Percentiles rank a stretch among this genome's conserved stretches.
Evolutionary conservation across 2,888 invertebrate genomes (phyloP).

Genomic region (Pheosia tremula): DNA sequence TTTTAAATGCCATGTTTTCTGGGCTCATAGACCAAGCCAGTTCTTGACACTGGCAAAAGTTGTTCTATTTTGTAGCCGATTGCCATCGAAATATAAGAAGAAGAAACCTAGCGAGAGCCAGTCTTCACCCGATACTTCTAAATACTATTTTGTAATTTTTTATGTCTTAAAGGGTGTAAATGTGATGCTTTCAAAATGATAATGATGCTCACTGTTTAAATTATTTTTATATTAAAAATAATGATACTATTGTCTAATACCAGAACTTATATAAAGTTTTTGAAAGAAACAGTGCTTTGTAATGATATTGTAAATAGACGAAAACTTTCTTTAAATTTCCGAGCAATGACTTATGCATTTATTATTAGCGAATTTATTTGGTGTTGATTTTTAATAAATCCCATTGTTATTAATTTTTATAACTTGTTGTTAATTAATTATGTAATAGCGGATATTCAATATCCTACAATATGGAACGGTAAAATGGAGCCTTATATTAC

Average conservation of each 20-base stretch:
- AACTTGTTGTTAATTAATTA: constrained; percentile 47
- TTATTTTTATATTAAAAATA: constrained; percentile 56
- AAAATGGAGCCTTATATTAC: constrained; percentile 56
- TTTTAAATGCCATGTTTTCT: too few species aligned
- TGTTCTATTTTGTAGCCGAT: too few species aligned
- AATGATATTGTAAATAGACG: too few species aligned
- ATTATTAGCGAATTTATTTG: constrained; percentile 81
- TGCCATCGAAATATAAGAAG: too few species aligned
- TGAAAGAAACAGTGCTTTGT: too few species aligned
- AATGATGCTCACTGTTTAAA: constrained; percentile 58
- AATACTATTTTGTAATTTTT: constrained; percentile 22
- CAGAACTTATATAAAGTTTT: too few species aligned
- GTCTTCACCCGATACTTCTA: background rate
- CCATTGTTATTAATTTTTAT: constrained; percentile 56
- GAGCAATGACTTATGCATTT: constrained; percentile 61
- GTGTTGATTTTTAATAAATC: constrained; percentile 56
- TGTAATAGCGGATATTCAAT: constrained; percentile 45
- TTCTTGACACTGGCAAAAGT: too few species aligned
- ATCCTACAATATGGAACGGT: constrained; percentile 47
- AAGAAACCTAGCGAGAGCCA: background rate
- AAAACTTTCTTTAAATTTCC: too few species aligned
- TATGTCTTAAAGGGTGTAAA: constrained; percentile 32
- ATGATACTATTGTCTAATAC: constrained; percentile 38
- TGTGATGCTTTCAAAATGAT: constrained; percentile 53
- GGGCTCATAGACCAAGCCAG: too few species aligned